These are phyloP conservation scores for Bufo gargarizans DNA, from an alignment of 2,113 vertebrate genomes.

Conservation along the genomic window DNA sequence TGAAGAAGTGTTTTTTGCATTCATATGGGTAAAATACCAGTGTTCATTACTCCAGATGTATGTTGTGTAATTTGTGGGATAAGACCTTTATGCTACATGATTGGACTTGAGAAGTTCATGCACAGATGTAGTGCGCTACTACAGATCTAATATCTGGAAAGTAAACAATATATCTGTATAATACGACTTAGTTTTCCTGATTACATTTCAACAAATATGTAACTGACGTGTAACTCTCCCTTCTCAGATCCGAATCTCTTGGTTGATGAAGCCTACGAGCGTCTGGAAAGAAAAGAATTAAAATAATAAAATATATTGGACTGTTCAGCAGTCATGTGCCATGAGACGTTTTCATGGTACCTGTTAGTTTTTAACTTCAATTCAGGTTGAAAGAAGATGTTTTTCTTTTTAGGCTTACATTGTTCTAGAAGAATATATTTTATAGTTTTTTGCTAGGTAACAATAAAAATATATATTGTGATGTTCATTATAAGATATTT, in stretches of 20 bases:
- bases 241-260: slow-evolving; percentile 74
- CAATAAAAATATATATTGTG: too few relatives aligned
- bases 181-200: too few relatives aligned
- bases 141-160: too few relatives aligned
- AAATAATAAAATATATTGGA: slow-evolving; percentile 62
- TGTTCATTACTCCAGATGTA: too few relatives aligned
- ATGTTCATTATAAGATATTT: too few relatives aligned
- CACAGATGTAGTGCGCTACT: background rate
- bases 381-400: background rate
- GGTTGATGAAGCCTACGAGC: slow-evolving; percentile 72
- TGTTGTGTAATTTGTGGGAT: too few relatives aligned
- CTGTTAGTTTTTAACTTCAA: background rate
- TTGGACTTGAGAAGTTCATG: background rate
- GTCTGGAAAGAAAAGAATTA: slow-evolving; percentile 68
- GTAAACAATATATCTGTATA: too few relatives aligned
- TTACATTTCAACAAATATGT: background rate
- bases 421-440: background rate
- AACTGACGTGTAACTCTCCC: slow-evolving; percentile 49
- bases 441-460: background rate
- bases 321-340: background rate
- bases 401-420: background rate
- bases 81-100: too few relatives aligned
- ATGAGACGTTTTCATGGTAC: background rate
- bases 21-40: too few relatives aligned
- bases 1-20: too few relatives aligned